phyloP scores from a whole-genome alignment of 2,797 vertebrate species.

The Acridotheres tristis region DNA sequence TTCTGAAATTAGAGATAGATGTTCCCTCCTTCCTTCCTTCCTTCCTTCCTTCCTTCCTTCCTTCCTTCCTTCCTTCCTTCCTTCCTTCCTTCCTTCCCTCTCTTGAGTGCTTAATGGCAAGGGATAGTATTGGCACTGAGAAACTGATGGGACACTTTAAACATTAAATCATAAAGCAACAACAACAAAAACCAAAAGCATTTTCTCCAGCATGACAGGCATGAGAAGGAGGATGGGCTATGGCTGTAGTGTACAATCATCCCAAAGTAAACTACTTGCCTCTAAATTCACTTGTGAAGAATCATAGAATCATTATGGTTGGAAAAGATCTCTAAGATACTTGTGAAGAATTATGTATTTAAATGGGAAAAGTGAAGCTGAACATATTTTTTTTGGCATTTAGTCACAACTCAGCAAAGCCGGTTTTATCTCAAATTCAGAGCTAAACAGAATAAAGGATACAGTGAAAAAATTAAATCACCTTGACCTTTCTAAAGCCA shows the following conservation, averaged over 20 bases:
- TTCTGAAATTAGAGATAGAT: background rate
- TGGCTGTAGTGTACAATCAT: background rate
- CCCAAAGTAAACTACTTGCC: background rate
- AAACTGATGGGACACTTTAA: background rate
- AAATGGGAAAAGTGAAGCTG: background rate
- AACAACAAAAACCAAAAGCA: background rate
- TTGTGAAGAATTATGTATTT: background rate
- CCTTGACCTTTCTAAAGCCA: conserved; percentile 47
- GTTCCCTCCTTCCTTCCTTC: background rate
- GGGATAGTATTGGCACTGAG: background rate
- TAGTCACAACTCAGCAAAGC: background rate
- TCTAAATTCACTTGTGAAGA: background rate
- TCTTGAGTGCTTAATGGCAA: background rate
- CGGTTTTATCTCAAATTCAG: background rate
- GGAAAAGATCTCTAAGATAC: background rate
- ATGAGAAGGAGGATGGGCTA: background rate
- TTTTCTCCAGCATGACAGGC: background rate
- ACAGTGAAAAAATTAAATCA: background rate
- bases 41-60: background rate
- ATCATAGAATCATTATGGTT: background rate
- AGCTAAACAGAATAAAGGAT: background rate
- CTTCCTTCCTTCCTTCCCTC: background rate
- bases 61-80: background rate
- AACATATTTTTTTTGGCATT: background rate
- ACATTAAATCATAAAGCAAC: background rate